phyloP scores from a whole-genome alignment of 2,888 invertebrate species.

The Lymantria monacha region DNA sequence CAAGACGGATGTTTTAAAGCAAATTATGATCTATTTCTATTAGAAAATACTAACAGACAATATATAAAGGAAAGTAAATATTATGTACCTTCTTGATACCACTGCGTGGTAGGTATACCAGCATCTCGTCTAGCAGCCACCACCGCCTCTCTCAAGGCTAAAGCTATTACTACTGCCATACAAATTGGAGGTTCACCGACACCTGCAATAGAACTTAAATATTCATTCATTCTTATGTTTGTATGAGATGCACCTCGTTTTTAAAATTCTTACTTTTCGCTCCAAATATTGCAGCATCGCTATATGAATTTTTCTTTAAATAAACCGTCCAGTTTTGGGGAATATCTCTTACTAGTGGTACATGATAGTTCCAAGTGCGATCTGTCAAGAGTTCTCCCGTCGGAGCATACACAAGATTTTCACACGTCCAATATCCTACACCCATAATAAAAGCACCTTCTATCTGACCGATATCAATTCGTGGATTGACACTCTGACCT shows the following conservation, averaged over 20 bases:
- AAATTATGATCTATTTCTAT: too few species aligned
- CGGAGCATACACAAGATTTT: slow-evolving; percentile 84
- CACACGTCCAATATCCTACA: slow-evolving; percentile 88
- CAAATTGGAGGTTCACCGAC: slow-evolving; percentile 77
- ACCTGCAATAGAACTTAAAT: slow-evolving; percentile 45
- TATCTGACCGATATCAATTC: slow-evolving; percentile 80
- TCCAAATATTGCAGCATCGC: slow-evolving; percentile 83
- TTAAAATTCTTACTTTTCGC: slow-evolving; percentile 84
- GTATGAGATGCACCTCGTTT: not conserved
- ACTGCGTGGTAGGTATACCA: slow-evolving; percentile 71
- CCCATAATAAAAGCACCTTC: slow-evolving; percentile 91
- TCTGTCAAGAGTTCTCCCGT: slow-evolving; percentile 87
- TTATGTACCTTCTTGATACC: slow-evolving; percentile 81
- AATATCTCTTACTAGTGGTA: slow-evolving; percentile 88
- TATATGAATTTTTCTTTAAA: slow-evolving; percentile 84
- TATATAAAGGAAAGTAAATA: too few species aligned
- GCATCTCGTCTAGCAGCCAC: slow-evolving; percentile 82
- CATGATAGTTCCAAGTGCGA: slow-evolving; percentile 90
- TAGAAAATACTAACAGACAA: too few species aligned
- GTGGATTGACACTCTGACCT: slow-evolving; percentile 86
- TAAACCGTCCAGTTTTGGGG: slow-evolving; percentile 87
- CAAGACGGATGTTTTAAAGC: too few species aligned
- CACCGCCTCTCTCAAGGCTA: slow-evolving; percentile 85
- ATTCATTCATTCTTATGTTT: not conserved
- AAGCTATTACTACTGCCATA: slow-evolving; percentile 67